Evolutionary conservation across 2,888 invertebrate genomes (phyloP), one percentile per base, ranked within the genome.

Genomic region (Mechanitis messenoides): DNA sequence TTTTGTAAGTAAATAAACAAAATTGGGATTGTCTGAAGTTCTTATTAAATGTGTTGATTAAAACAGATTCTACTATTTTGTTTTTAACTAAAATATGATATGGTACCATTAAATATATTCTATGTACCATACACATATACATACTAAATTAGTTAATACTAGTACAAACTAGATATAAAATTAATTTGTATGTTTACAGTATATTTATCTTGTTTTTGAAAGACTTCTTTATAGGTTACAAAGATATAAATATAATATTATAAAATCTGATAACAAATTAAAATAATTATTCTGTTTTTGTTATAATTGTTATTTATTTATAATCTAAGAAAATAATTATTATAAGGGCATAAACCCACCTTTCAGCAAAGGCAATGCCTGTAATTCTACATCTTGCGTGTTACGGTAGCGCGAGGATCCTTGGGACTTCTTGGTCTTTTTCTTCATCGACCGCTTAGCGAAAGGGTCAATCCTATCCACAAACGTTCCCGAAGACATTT

Each of bases 381-480:
- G 97, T 74, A 99, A 92, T 91, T 99, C 99, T 77, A 98, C 97
- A 90, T 98, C 98, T 91, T 97, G 97, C 81, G 98, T 97, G 86
- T 98, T 97, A 87, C 98, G 95, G 91, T 99, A 99, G 80, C 99
- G 94, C 71, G 99, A 99, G 78, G 98, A 98, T 79, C 99, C 99
- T 92, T 99, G 98, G 84, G 98, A 98, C 91, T 97, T 97, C 92
- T 97, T 98, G 83, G 97, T 97, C 91, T 99, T 98, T 93, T 98
- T 97, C 92, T 98, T 97, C 80, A 98, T 91, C 80, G 98, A 98
- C 87, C 98, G 94, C 93, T 98, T 99, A 78, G 97, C 96, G 92
- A 99, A 99, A 81, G 99, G 99, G 93, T 99, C 99, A 92, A 99
- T 98, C 91, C 98, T 96, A 93, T 99, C 98, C 92, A 98, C 98